These are phyloP conservation scores for Priocnemis perturbator DNA, from an alignment of 2,888 invertebrate genomes.

Conservation along the genomic window DNA sequence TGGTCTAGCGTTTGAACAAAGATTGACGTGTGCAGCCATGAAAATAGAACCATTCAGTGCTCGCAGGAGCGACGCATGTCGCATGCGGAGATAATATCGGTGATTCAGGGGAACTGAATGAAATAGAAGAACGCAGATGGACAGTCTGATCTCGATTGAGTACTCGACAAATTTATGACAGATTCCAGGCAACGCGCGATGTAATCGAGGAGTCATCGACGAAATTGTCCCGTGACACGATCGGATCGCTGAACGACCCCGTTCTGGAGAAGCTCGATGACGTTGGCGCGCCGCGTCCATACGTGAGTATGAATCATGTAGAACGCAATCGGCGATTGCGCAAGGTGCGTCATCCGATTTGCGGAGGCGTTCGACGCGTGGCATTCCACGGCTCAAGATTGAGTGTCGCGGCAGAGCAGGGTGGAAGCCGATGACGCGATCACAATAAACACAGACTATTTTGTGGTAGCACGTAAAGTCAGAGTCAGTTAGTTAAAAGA, in stretches of 20 bases:
- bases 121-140: too few relatives aligned
- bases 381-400: constrained; percentile 27
- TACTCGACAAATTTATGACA: too few relatives aligned
- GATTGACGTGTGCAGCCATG: too few relatives aligned
- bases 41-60: too few relatives aligned
- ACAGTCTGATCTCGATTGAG: too few relatives aligned
- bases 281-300: constrained; percentile 25
- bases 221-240: constrained; percentile 26
- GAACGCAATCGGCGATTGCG: constrained; percentile 46
- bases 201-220: constrained; percentile 32
- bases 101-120: too few relatives aligned
- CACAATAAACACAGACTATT: too few relatives aligned
- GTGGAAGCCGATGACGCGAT: background rate
- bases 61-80: too few relatives aligned
- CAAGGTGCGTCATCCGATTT: constrained; percentile 35
- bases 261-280: constrained; percentile 36
- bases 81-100: too few relatives aligned
- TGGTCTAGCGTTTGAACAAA: too few relatives aligned
- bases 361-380: constrained; percentile 49
- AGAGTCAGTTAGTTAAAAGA: too few relatives aligned
- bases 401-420: constrained; percentile 7
- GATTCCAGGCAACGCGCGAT: constrained; percentile 26
- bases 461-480: too few relatives aligned
- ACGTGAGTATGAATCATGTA: constrained; percentile 45
- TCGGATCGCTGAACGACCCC: constrained; percentile 34